Base-by-base conservation (phyloP, 2,797 vertebrate genomes). In the Centroberyx gerrardi region DNA sequence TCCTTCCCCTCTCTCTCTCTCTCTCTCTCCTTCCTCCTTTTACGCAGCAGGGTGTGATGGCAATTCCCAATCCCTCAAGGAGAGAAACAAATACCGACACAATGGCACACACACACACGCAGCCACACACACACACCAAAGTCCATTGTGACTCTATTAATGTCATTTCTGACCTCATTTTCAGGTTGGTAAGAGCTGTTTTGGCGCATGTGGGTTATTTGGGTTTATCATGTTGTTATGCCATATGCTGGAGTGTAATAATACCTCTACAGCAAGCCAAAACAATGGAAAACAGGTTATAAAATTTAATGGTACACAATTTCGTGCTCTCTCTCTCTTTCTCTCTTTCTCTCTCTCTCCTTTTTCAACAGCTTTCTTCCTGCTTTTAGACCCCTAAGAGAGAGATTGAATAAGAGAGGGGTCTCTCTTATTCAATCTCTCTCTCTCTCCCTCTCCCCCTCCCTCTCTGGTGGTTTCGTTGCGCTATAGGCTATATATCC, bases 401-500 rank as follows among this genome's bases (percentile, higher is more conserved):
- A n/a, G n/a, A n/a, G n/a, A n/a, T n/a, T n/a, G n/a, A n/a, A n/a
- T n/a, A n/a, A n/a, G n/a, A n/a, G n/a, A n/a, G n/a, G n/a, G n/a
- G n/a, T n/a, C 53, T 60, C 33, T 10, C 38, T 28, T 18, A 3
- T n/a, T 27, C n/a, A 8, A 7, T 8, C n/a, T 18, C 49, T 12
- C 33, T 33, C 33, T 33, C 33, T 5, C 33, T 33, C 33, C 4
- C 33, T 51, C 28, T 40, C 53, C 12, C 69, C 36, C 72, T 51
- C 68, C 64, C 76, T 67, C 78, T 55, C 78, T 74, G 72, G 77
- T 86, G 84, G 56, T 83, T 84, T 81, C 64, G 81, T 78, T 88
- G 82, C 74, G 72, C 69, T 82, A 85, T 74, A 90, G 76, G 84
- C 85, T 87, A 75, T 87, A 84, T 78, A 85, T 88, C 77, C 80